These are phyloP conservation scores for Hypomecis punctinalis DNA, from an alignment of 2,888 invertebrate species.

Conservation along the genomic window DNA sequence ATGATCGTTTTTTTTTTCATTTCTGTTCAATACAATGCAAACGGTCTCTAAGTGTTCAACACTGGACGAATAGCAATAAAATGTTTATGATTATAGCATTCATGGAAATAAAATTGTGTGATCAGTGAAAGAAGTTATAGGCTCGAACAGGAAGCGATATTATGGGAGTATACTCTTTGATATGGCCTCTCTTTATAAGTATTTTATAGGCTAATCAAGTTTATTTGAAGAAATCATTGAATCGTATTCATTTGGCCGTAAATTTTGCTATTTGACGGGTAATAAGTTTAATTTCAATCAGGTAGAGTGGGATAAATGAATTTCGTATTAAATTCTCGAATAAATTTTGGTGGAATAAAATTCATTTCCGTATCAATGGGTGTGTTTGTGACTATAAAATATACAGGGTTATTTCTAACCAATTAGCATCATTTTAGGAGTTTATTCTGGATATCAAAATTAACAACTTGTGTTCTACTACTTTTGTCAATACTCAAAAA, in stretches of 20 bases:
- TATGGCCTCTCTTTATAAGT: conserved; percentile 53
- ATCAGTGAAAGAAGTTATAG: conserved; percentile 69
- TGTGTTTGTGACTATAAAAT: neutral
- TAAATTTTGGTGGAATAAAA: conserved; percentile 7
- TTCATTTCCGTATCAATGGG: neutral
- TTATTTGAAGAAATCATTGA: conserved; percentile 55
- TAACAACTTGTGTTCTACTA: no score
- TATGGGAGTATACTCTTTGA: conserved; percentile 56
- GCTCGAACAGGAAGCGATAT: conserved; percentile 56
- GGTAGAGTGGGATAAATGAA: conserved; percentile 36
- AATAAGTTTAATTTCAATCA: conserved; percentile 41
- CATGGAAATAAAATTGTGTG: conserved; percentile 78
- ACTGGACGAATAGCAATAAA: conserved; percentile 77
- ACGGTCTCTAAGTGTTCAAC: conserved; percentile 64
- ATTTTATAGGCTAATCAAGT: conserved; percentile 54
- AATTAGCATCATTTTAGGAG: no score
- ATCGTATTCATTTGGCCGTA: conserved; percentile 40
- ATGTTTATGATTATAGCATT: conserved; percentile 80
- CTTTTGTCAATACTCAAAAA: no score
- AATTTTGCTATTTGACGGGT: conserved; percentile 38
- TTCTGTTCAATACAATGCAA: conserved; percentile 2
- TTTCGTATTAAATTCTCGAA: conserved; percentile 8
- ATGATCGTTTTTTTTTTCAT: neutral
- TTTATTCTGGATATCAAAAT: no score
- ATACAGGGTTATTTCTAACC: no score